Evolutionary conservation across 2,113 vertebrate genomes (phyloP).

Genomic region (Cichladusa arquata): DNA sequence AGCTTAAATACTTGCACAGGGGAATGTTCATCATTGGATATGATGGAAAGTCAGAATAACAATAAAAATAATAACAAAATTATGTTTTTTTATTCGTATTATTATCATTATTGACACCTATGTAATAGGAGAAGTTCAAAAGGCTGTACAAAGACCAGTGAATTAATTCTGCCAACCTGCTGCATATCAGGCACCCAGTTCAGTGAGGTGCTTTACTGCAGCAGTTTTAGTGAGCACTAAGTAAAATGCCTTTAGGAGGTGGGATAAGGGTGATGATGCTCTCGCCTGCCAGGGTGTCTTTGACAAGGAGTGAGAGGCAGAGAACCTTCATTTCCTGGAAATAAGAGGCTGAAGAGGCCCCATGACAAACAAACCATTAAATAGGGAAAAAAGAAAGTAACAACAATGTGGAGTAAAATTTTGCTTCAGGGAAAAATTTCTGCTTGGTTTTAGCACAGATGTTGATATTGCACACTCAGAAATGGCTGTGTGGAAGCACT

Average conservation of each 20-base stretch:
- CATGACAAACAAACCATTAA: not conserved
- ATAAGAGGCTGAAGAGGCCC: not conserved
- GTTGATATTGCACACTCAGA: slow-evolving; percentile 26
- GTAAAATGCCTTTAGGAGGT: not conserved
- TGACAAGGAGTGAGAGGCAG: not conserved
- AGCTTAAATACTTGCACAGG: not conserved
- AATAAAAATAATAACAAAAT: not conserved
- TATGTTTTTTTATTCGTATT: not conserved
- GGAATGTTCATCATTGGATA: not conserved
- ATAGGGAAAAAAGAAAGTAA: not conserved
- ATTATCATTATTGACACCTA: not conserved
- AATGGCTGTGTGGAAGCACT: not conserved
- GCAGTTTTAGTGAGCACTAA: not conserved
- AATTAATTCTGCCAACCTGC: not conserved
- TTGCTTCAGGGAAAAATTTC: slow-evolving; percentile 31
- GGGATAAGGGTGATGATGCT: not conserved
- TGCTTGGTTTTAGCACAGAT: slow-evolving; percentile 15
- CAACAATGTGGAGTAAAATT: slow-evolving; percentile 7
- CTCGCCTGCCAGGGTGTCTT: not conserved
- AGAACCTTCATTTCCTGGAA: not conserved
- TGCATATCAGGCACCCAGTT: not conserved
- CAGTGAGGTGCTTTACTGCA: not conserved
- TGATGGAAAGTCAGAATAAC: not conserved
- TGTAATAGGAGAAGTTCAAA: not conserved
- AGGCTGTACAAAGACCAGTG: not conserved